phyloP scores from a whole-genome alignment of 2,888 invertebrate genomes.

The Salpingus planirostris region DNA sequence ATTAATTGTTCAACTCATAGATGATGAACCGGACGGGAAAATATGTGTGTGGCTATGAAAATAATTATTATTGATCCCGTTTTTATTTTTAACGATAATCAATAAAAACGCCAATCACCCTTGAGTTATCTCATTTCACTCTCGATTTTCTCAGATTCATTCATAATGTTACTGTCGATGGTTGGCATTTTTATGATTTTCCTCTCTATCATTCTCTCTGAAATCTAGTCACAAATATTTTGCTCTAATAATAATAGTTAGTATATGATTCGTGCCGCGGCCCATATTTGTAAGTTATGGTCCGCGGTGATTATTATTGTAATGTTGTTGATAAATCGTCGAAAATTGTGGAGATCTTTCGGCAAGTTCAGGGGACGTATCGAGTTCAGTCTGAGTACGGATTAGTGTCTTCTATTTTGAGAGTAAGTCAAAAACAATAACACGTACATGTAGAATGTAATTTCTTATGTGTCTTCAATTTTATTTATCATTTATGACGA shows the following conservation, averaged over 20 bases:
- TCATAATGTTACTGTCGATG: too few relatives aligned
- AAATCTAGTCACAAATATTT: neutral
- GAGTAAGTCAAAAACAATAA: slow-evolving; percentile 28
- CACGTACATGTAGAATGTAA: slow-evolving; percentile 28
- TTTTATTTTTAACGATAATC: too few relatives aligned
- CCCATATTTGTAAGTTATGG: slow-evolving; percentile 45
- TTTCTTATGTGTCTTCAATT: slow-evolving; percentile 15
- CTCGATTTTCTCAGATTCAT: too few relatives aligned
- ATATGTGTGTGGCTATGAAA: too few relatives aligned
- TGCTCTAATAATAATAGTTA: slow-evolving; percentile 22
- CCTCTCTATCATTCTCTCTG: too few relatives aligned
- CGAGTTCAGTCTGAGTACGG: slow-evolving; percentile 27
- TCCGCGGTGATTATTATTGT: slow-evolving; percentile 27
- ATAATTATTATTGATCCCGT: too few relatives aligned
- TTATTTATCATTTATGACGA: slow-evolving; percentile 15
- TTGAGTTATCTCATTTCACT: too few relatives aligned
- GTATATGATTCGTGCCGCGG: slow-evolving; percentile 31
- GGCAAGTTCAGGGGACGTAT: slow-evolving; percentile 26
- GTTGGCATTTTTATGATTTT: too few relatives aligned
- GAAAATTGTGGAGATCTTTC: slow-evolving; percentile 26
- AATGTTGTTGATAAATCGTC: slow-evolving; percentile 23
- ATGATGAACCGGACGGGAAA: too few relatives aligned
- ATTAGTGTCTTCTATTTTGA: slow-evolving; percentile 23
- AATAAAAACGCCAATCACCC: too few relatives aligned
- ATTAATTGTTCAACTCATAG: too few relatives aligned